Conservation (phyloP, 2,113 vertebrate species). For the Oncorhynchus clarkii region DNA sequence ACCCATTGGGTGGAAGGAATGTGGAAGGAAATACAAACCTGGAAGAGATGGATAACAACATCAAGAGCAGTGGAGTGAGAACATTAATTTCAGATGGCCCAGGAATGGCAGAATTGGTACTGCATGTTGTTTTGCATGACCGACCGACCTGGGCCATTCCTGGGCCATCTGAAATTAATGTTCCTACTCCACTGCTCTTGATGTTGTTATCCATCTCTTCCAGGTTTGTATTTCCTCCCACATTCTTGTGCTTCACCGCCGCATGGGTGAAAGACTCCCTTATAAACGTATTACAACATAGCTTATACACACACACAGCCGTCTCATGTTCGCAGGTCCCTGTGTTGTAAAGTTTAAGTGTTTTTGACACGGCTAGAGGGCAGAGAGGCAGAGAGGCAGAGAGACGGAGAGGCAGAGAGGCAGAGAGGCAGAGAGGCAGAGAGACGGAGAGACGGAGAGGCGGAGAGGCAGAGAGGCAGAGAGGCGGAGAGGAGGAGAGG, state of each 20-base stretch:
- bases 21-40: conserved; percentile 59
- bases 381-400: neutral
- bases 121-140: no score
- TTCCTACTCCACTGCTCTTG: conserved; percentile 63
- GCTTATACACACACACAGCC: conserved; percentile 29
- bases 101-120: conserved; percentile 46
- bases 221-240: conserved; percentile 60
- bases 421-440: neutral
- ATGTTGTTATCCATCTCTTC: conserved; percentile 57
- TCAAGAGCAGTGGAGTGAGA: conserved; percentile 62
- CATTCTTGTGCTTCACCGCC: conserved; percentile 57
- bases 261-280: conserved; percentile 39
- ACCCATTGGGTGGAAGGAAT: conserved; percentile 35
- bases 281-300: conserved; percentile 43
- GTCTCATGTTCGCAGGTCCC: conserved; percentile 64
- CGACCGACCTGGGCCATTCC: neutral
- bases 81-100: conserved; percentile 72
- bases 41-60: conserved; percentile 56
- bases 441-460: neutral
- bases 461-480: neutral
- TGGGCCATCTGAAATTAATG: conserved; percentile 71
- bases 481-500: neutral
- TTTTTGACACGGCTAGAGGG: conserved; percentile 57
- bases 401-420: neutral
- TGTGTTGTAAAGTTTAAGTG: conserved; percentile 64